Evolutionary conservation across 2,113 vertebrate species (phyloP), one percentile per base, ranked within the genome.

Genomic region (Proteles cristata): DNA sequence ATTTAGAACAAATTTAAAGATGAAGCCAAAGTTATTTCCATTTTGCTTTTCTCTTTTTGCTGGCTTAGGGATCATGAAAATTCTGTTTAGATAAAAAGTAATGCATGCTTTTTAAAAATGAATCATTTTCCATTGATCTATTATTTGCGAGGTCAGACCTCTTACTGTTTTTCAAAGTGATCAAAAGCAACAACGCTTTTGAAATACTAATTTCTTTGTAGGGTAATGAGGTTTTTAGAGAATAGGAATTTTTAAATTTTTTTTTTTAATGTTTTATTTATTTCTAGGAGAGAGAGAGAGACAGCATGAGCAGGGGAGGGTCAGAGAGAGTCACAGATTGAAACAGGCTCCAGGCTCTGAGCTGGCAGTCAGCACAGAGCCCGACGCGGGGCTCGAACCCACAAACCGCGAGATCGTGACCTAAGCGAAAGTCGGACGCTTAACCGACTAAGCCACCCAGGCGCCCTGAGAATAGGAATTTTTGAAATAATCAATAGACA

Each of bases 1-100:
- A 23, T 68, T 90, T 53, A 90, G 94, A 15, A 21, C 81, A 87
- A 82, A 95, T 94, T 90, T 94, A 85, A 95, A 91, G 45, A 58
- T 92, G 35, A 61, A 96, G 53, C 45, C 45, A 50, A 53, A 81
- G 35, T 71, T 92, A 69, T 65, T 92, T 94, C 53, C 26, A 48
- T 88, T 94, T 95, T 43, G 45, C 15, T 25, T 71, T 94, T 79
- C 73, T 92, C 16, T 88, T 94, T 79, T 7, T 89, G 50, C 43
- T 28, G 58, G 45, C 5, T 53, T n/a, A 85, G 45, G 8, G 31
- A 65, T 91, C 35, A 65, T 74, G 25, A 87, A 63, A 63, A 88
- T 84, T 93, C 53, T 91, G 7, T 92, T 35, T 85, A 81, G n/a
- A 76, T 88, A 33, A 84, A 80, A 90, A 88, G 28, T 94, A 76